These are phyloP conservation scores for Muscicapa adusta DNA, from an alignment of 2,113 vertebrate genomes.

Conservation along the genomic window DNA sequence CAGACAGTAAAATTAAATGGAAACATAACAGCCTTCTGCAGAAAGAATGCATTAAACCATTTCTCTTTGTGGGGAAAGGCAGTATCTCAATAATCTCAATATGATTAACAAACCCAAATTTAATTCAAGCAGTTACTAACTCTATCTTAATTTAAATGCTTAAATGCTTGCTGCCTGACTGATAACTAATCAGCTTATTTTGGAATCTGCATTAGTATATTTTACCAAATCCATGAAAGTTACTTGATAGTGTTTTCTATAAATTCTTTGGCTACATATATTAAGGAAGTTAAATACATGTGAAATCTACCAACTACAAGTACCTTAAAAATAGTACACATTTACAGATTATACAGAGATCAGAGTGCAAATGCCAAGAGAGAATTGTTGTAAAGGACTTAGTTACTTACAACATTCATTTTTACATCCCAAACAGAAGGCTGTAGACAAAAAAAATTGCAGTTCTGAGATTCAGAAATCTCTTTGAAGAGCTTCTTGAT, in stretches of 20 bases:
- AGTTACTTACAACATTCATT: conserved; percentile 25
- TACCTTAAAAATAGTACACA: conserved; percentile 48
- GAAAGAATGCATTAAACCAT: background rate
- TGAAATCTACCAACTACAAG: background rate
- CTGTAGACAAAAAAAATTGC: background rate
- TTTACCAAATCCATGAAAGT: background rate
- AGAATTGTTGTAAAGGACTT: conserved; percentile 19
- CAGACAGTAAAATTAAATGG: background rate
- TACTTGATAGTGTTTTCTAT: background rate
- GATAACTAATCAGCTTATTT: conserved; percentile 1
- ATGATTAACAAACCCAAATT: background rate
- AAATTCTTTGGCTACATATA: conserved; percentile 66
- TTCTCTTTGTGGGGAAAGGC: background rate
- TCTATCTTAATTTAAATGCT: background rate
- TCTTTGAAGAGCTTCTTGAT: background rate
- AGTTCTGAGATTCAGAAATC: conserved; percentile 18
- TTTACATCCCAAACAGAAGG: conserved; percentile 29
- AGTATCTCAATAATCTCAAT: background rate
- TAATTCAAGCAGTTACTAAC: background rate
- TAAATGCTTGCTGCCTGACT: background rate
- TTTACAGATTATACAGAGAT: conserved; percentile 57
- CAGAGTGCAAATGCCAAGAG: conserved; percentile 22
- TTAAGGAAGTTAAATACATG: conserved; percentile 40
- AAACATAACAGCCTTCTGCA: background rate
- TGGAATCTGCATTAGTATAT: background rate